phyloP scores from a whole-genome alignment of 2,888 invertebrate species.

The Aspidiotus rigidus region DNA sequence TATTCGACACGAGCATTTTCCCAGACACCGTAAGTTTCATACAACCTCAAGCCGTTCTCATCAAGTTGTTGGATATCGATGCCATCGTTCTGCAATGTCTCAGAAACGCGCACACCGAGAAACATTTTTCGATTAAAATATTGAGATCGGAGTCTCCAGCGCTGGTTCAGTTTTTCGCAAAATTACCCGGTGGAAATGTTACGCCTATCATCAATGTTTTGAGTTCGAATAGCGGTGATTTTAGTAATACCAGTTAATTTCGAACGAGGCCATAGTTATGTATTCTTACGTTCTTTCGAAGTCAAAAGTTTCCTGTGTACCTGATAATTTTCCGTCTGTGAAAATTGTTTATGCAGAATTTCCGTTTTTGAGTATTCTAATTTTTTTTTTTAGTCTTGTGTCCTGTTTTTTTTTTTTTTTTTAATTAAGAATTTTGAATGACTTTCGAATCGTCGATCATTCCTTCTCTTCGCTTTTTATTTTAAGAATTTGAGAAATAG shows the following conservation, averaged over 20 bases:
- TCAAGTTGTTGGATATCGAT: not conserved
- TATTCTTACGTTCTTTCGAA: too few relatives aligned
- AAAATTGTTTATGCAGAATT: too few relatives aligned
- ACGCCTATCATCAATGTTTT: not conserved
- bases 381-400: not conserved
- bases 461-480: not conserved
- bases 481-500: not conserved
- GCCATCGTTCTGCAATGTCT: not conserved
- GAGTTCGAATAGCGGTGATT: too few relatives aligned
- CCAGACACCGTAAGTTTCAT: conserved; percentile 15
- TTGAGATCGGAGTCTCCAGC: not conserved
- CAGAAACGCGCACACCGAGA: not conserved
- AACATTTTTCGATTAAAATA: conserved; percentile 1
- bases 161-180: conserved; percentile 6
- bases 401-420: conserved; percentile 3
- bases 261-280: too few relatives aligned
- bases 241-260: too few relatives aligned
- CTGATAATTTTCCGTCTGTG: too few relatives aligned
- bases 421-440: too few relatives aligned
- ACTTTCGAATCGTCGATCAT: not conserved
- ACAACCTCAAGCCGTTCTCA: conserved; percentile 8
- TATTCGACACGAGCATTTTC: not conserved
- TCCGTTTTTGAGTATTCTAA: not conserved
- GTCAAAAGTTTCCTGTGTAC: too few relatives aligned
- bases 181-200: not conserved